Conservation (phyloP, 1,140 invertebrate genomes). For the Drosophila burlai region DNA sequence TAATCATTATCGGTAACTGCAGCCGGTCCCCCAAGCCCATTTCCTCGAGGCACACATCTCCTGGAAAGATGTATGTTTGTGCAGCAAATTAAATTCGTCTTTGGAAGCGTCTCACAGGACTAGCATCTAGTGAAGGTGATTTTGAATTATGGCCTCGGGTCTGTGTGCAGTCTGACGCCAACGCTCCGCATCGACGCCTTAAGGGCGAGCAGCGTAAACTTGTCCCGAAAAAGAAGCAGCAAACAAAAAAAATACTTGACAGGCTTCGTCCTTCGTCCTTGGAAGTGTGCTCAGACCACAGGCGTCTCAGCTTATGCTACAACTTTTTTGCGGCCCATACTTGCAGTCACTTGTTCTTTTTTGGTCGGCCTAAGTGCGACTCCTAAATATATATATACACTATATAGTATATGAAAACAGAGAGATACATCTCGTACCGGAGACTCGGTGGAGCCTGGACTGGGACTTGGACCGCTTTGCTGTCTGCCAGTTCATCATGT, state of each 20-base stretch:
- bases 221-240: constrained; percentile 30
- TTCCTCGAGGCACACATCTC: background rate
- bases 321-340: constrained; percentile 49
- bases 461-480: constrained; percentile 10
- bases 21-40: background rate
- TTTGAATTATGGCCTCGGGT: constrained; percentile 57
- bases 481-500: constrained; percentile 62
- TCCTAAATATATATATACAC: constrained; percentile 15
- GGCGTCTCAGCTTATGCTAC: constrained; percentile 58
- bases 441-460: constrained; percentile 25
- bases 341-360: constrained; percentile 35
- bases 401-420: constrained; percentile 1
- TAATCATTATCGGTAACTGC: background rate
- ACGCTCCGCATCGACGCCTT: constrained; percentile 33
- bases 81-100: constrained; percentile 33
- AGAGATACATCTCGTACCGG: constrained; percentile 21
- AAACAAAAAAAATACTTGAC: constrained; percentile 47
- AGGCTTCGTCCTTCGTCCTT: constrained; percentile 56
- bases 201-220: constrained; percentile 46
- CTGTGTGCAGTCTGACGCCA: constrained; percentile 45
- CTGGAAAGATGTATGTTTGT: constrained; percentile 9
- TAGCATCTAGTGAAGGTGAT: constrained; percentile 32
- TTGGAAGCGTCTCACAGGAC: background rate
- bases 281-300: constrained; percentile 46
- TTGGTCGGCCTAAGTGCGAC: constrained; percentile 43